A percentile compares a stretch with the other conserved stretches of the same genome.
Evolutionary conservation across 2,113 vertebrate species (phyloP).

Genomic region (Dicrurus megarhynchus): DNA sequence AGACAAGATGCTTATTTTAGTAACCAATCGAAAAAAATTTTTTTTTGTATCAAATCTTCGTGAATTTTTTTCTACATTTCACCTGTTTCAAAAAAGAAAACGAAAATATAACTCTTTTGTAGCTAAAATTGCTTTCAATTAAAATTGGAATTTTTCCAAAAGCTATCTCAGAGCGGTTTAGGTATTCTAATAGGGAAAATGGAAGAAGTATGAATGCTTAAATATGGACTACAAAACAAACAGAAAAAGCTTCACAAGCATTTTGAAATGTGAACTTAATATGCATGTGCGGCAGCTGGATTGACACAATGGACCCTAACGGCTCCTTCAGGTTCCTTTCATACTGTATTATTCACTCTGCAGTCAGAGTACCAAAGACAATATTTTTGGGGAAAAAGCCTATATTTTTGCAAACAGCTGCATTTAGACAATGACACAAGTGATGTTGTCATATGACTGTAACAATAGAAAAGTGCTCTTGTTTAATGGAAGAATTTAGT

Average conservation of each 20-base stretch:
- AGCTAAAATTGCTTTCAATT: background rate
- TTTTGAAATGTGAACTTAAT: constrained; percentile 71
- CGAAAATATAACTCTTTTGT: background rate
- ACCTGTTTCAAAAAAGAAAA: background rate
- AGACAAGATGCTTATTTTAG: background rate
- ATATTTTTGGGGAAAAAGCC: constrained; percentile 17
- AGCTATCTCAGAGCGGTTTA: background rate
- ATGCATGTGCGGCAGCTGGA: constrained; percentile 72
- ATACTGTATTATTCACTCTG: constrained; percentile 39
- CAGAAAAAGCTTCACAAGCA: constrained; percentile 67
- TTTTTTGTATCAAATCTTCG: background rate
- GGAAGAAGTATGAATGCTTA: background rate
- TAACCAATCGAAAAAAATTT: background rate
- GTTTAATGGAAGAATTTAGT: constrained; percentile 8
- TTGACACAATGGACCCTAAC: constrained; percentile 73
- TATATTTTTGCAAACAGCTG: constrained; percentile 59
- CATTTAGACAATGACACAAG: constrained; percentile 49
- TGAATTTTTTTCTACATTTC: background rate
- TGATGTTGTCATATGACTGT: background rate
- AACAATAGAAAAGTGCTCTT: constrained; percentile 27
- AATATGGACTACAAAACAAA: constrained; percentile 25
- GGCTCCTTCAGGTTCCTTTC: constrained; percentile 74
- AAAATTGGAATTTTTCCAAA: background rate
- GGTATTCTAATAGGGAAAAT: constrained; percentile 22
- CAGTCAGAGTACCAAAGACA: constrained; percentile 25